phyloP scores from a whole-genome alignment of 2,797 vertebrate genomes.

The Oceanodroma leucorhoa region DNA sequence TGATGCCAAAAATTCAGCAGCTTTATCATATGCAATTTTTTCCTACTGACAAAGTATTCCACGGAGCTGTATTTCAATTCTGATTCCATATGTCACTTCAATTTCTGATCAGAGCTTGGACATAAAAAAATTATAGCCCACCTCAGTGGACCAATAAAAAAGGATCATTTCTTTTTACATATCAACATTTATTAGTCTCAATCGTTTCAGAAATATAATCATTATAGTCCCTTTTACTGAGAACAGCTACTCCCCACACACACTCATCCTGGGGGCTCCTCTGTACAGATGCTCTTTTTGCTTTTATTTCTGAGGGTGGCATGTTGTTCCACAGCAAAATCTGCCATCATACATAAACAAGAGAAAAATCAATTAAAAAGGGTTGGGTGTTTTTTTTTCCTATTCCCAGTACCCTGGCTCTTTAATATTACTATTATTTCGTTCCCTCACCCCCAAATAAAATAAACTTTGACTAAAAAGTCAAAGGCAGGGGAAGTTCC shows the following conservation, averaged over 20 bases:
- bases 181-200: conserved; percentile 60
- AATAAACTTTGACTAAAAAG: neutral
- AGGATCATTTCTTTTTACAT: conserved; percentile 47
- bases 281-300: neutral
- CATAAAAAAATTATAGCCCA: conserved; percentile 45
- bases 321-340: neutral
- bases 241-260: conserved; percentile 15
- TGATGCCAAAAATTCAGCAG: conserved; percentile 55
- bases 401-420: neutral
- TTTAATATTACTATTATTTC: neutral
- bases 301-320: neutral
- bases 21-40: conserved; percentile 22
- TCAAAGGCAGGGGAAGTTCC: neutral
- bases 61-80: conserved; percentile 55
- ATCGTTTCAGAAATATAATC: conserved; percentile 43
- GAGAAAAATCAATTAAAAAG: conserved; percentile 19
- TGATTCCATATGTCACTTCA: conserved; percentile 63
- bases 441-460: neutral
- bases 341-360: neutral
- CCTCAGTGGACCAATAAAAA: conserved; percentile 45
- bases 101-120: conserved; percentile 57
- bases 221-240: conserved; percentile 2
- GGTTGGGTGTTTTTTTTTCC: neutral
- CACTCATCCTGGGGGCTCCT: neutral
- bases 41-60: conserved; percentile 58